Evolutionary conservation across 2,113 vertebrate genomes (phyloP), one percentile per base, ranked within the genome.

Genomic region (Aegotheles bennettii): DNA sequence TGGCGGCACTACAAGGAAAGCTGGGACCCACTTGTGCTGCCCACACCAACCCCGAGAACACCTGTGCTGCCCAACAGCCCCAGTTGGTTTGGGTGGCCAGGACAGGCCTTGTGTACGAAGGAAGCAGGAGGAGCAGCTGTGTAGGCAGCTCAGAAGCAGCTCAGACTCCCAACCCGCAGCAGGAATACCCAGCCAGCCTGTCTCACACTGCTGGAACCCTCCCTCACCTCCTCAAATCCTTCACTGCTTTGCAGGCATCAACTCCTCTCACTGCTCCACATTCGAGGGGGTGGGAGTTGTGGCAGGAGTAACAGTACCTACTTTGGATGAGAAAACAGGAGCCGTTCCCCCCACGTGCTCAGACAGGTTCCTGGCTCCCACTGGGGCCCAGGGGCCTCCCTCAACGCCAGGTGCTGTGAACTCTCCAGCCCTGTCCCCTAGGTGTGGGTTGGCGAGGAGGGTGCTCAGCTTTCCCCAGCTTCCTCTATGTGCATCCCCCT

Each of bases 281-380:
- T 38, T 28, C 28, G 28, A 71, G 20, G 15, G 26, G 31, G 45
- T 36, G 40, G 31, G 40, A 54, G 9, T n/a, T 48, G 25, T 24
- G 47, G 28, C 74, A 92, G 80, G 14, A 79, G 40, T 35, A 64
- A 33, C 38, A 61, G 35, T 7, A 71, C 3, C 16, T 8, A 9
- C 29, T 40, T 54, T 11, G 0, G 2, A 33, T 24, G n/a, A 51
- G 35, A 60, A 24, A 0, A 0, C 77, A 35, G n/a, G n/a, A n/a
- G n/a, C n/a, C 33, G 7, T 40, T 28, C 8, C 38, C 33, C 28
- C 18, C 14, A 36, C 0, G 1, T 38, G 68, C 75, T 74, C 54
- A 79, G 33, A n/a, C 48, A 57, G 48, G 17, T 21, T 54, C 60
- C 61, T 33, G 31, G 38, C 50, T 81, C 69, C 33, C 43, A 26